phyloP scores from a whole-genome alignment of 2,888 invertebrate species.

The Heliconius erato region DNA sequence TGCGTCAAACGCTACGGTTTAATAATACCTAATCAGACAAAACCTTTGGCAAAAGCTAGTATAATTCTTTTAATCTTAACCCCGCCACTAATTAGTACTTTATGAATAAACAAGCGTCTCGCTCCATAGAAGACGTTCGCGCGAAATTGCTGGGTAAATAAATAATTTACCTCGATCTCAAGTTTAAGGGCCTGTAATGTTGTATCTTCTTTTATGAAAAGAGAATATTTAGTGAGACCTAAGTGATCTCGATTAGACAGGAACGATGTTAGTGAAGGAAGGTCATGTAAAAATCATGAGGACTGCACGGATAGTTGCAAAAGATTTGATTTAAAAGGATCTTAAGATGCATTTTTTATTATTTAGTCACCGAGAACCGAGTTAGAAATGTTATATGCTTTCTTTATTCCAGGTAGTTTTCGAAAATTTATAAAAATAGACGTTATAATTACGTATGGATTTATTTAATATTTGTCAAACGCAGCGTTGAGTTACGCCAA shows the following conservation, averaged over 20 bases:
- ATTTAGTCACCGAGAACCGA: too few relatives aligned
- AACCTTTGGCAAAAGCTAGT: neutral
- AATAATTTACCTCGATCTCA: constrained; percentile 13
- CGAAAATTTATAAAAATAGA: too few relatives aligned
- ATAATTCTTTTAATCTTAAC: constrained; percentile 5
- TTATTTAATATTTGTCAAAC: too few relatives aligned
- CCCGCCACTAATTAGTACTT: constrained; percentile 3
- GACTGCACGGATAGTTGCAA: neutral
- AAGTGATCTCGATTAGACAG: neutral
- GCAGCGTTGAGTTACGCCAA: too few relatives aligned
- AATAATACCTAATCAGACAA: neutral
- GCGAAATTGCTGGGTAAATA: constrained; percentile 29
- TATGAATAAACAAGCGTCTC: constrained; percentile 13
- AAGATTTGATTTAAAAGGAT: too few relatives aligned
- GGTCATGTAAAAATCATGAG: neutral
- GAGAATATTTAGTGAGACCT: neutral
- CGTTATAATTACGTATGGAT: too few relatives aligned
- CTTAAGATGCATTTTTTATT: too few relatives aligned
- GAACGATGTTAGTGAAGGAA: neutral
- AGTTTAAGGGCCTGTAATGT: neutral
- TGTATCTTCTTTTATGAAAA: neutral
- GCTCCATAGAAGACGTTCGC: constrained; percentile 1
- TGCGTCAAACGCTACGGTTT: too few relatives aligned
- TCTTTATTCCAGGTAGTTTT: too few relatives aligned
- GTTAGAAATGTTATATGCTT: too few relatives aligned